Percentiles rank a stretch among this genome's conserved stretches.
Evolutionary conservation across 1,140 invertebrate genomes (phyloP).

Genomic region (Apis cerana): DNA sequence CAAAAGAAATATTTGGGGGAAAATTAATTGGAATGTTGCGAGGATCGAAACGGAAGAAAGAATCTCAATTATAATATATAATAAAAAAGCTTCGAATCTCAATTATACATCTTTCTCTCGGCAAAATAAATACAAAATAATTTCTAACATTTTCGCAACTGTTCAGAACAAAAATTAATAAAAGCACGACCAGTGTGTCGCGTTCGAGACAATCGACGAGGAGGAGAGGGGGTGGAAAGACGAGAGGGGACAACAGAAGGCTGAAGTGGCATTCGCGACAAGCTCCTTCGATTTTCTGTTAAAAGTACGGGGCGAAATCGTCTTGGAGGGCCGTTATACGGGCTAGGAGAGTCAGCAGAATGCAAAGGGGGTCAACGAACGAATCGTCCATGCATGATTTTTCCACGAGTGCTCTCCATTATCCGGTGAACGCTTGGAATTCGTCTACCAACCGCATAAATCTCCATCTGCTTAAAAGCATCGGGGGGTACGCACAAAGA

Average conservation of each 20-base stretch:
- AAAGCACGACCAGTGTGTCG: too few relatives aligned
- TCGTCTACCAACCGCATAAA: slow-evolving; percentile 51
- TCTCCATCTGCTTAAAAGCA: slow-evolving; percentile 45
- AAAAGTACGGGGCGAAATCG: slow-evolving; percentile 4
- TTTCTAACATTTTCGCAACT: too few relatives aligned
- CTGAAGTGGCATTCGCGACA: slow-evolving; percentile 10
- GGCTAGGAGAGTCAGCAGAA: slow-evolving; percentile 26
- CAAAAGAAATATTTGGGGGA: too few relatives aligned
- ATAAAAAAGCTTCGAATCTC: too few relatives aligned
- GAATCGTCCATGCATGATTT: slow-evolving; percentile 41
- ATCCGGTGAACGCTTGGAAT: slow-evolving; percentile 35
- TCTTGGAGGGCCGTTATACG: slow-evolving; percentile 20
- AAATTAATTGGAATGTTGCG: too few relatives aligned
- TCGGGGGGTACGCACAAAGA: slow-evolving; percentile 16
- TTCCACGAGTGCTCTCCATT: slow-evolving; percentile 49
- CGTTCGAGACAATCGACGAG: background rate
- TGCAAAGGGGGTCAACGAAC: slow-evolving; percentile 37
- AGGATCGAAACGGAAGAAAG: too few relatives aligned
- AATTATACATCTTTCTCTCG: too few relatives aligned
- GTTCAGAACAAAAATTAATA: background rate
- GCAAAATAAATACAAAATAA: too few relatives aligned
- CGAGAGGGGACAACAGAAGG: background rate
- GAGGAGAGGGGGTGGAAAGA: background rate
- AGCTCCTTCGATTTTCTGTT: slow-evolving; percentile 36
- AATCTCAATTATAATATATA: too few relatives aligned